Percentiles rank a stretch among this genome's conserved stretches.
Evolutionary conservation across 1,140 invertebrate species (phyloP).

Genomic region (Armadillidium nasatum): DNA sequence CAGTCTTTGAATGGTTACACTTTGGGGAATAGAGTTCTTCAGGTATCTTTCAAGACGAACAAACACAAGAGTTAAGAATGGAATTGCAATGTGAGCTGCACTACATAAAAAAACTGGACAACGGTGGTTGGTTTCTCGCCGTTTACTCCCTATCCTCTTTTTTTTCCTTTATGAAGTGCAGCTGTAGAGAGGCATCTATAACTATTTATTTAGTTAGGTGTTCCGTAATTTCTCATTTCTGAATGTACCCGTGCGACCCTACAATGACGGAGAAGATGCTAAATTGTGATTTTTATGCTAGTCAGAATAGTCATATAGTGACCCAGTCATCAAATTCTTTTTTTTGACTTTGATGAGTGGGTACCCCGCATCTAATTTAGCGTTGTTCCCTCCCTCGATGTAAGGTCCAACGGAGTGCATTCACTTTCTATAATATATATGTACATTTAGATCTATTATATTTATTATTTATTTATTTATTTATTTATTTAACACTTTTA

Average conservation of each 20-base stretch:
- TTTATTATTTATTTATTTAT: conserved; percentile 20
- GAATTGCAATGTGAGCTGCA: neutral
- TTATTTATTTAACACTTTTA: too few relatives aligned
- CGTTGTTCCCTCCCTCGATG: neutral
- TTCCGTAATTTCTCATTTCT: neutral
- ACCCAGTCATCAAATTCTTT: neutral
- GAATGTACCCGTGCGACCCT: neutral
- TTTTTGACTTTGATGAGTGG: neutral
- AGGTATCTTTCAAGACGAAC: conserved; percentile 94
- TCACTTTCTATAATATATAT: conserved; percentile 28
- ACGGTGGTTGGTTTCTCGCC: conserved; percentile 21
- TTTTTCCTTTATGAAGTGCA: conserved; percentile 1
- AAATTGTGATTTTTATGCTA: conserved; percentile 1
- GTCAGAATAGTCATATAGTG: neutral
- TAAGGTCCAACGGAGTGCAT: neutral
- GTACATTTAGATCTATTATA: conserved; percentile 29
- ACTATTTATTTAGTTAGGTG: conserved; percentile 4
- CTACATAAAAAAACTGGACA: conserved; percentile 7
- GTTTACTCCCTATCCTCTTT: neutral
- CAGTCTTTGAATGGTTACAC: conserved; percentile 97
- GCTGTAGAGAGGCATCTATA: neutral
- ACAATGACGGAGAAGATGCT: neutral
- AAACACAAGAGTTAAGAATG: conserved; percentile 50
- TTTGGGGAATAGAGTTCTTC: conserved; percentile 91
- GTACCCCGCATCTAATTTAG: neutral